Evolutionary conservation across 2,888 invertebrate genomes (phyloP), one percentile per base, ranked within the genome.

Genomic region (Erebia palarica): DNA sequence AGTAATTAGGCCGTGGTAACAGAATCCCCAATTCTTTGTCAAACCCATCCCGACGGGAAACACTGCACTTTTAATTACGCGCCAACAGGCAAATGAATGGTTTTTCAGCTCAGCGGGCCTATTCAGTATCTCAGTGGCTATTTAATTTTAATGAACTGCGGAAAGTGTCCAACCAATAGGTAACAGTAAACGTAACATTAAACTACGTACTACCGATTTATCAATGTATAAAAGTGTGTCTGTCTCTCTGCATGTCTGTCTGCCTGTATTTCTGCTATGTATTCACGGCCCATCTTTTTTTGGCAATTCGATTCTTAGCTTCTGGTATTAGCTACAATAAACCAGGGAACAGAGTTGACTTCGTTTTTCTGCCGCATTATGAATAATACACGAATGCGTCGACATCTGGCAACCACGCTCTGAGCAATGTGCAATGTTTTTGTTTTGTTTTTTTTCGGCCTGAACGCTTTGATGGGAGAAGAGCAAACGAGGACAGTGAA

Each of bases 331-430:
- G 16, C 11, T 42, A 63, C 18, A 71, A 49, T 67, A 51, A 21
- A 73, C 55, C 57, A 21, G 21, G 27, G 27, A 27, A 27, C 27
- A 60, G 49, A 59, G 51, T 21, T 67, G 57, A 16, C 16, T 55
- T 42, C 3, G 3, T 60, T 58, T 58, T 42, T 60, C 60, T 64
- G 57, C 13, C 65, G 61, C 64, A 42, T 64, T 61, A 66, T 75
- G 70, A 70, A 75, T 70, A 72, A 76, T 70, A 73, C 70, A 60
- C 72, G 68, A 73, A 70, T 66, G 60, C 18, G 59, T 67, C 75
- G 67, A 79, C 79, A 80, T 80, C 78, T 80, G 79, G 79, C 79
- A 67, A 68, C 76, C 79, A 80, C 67, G 73, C 76, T 73, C 66
- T 72, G 55, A 65, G 42, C 65, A 60, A 71, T 75, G 70, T 75